A percentile compares a stretch with the other conserved stretches of the same genome.
phyloP scores from a whole-genome alignment of 2,113 vertebrate species.

The Cygnus buccinator region DNA sequence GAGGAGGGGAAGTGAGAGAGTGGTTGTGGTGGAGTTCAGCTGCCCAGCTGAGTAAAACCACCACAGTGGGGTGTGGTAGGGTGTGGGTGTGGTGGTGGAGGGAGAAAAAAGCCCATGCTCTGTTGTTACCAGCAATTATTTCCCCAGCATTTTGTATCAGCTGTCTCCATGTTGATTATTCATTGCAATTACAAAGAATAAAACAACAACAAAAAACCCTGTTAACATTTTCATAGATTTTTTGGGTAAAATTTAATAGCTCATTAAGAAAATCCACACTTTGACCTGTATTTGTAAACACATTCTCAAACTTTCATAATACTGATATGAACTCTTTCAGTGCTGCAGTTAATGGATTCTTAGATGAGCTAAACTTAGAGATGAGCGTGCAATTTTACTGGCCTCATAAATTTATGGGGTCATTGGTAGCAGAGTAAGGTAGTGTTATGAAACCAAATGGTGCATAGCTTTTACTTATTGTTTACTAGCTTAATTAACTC shows the following conservation, averaged over 20 bases:
- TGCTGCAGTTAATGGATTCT: not conserved
- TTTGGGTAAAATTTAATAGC: not conserved
- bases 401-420: not conserved
- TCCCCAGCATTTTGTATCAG: rapidly evolving
- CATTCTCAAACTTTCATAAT: not conserved
- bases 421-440: not conserved
- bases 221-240: not conserved
- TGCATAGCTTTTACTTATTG: not conserved
- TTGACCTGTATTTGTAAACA: not conserved
- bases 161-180: not conserved
- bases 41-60: no score
- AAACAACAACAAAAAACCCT: not conserved
- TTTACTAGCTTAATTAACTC: not conserved
- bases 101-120: not conserved
- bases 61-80: no score
- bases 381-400: not conserved
- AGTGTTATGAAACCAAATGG: not conserved
- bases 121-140: not conserved
- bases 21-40: no score
- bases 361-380: not conserved
- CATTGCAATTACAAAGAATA: not conserved
- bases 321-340: not conserved
- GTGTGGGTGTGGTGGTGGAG: no score
- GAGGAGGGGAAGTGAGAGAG: no score
- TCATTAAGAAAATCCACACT: not conserved